phyloP scores from a whole-genome alignment of 2,113 vertebrate species.

The Cyrtonyx montezumae region DNA sequence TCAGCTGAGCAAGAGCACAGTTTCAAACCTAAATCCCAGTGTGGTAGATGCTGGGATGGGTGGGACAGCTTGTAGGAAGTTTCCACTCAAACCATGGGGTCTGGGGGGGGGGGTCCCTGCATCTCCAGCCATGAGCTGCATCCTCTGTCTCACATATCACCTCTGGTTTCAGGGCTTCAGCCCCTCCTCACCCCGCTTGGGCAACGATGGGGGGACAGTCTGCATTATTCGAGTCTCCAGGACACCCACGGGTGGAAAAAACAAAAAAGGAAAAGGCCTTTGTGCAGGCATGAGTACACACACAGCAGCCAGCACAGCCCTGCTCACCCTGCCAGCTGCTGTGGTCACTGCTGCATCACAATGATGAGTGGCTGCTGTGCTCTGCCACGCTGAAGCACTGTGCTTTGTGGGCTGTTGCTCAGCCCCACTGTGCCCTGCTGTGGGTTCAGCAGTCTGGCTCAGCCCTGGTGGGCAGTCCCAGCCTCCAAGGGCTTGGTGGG shows the following conservation, averaged over 20 bases:
- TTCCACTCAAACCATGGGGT: too few species aligned
- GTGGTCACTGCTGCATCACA: neutral
- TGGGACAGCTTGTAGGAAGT: neutral
- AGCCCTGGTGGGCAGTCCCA: neutral
- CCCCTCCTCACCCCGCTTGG: accelerated
- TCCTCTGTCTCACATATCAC: accelerated
- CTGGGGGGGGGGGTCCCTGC: too few species aligned
- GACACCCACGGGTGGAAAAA: neutral
- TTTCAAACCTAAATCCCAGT: too few species aligned
- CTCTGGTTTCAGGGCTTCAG: neutral
- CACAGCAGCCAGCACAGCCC: neutral
- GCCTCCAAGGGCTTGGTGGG: accelerated
- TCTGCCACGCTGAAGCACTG: neutral
- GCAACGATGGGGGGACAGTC: accelerated
- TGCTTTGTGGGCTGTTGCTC: accelerated
- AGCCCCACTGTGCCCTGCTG: neutral
- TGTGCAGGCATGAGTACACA: too few species aligned
- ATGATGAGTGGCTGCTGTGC: accelerated
- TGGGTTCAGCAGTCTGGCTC: accelerated
- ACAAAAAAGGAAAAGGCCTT: accelerated
- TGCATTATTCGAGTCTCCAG: neutral
- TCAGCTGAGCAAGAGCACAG: too few species aligned
- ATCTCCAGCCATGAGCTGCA: neutral
- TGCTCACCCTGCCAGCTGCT: neutral
- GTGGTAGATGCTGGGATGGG: too few species aligned